Evolutionary conservation across 2,113 vertebrate species (phyloP), one percentile per base, ranked within the genome.

Genomic region (Ailurus styani): DNA sequence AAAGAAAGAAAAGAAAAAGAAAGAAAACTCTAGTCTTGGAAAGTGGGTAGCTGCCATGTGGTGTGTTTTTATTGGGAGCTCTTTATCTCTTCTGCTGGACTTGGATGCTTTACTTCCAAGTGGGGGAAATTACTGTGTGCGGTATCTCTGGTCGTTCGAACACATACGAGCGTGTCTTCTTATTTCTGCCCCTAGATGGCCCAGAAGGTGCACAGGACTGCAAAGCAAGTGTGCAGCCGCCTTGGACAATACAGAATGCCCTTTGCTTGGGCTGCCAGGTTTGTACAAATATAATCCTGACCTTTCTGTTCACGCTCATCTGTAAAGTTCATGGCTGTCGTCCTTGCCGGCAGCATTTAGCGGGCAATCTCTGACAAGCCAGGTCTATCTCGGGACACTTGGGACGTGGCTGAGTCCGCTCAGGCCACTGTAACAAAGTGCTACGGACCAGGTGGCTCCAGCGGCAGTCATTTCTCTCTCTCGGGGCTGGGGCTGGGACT

Each of bases 221-320:
- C 99, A 88, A 99, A 99, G 98, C 99, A 99, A 99, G 99, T 99
- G 21, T 99, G 99, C 97, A 99, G 99, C 86, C 99, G 99, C 55
- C 98, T 99, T 93, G 99, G 99, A 88, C 99, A 99, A 95, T 99
- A 99, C 99, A 98, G 99, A 98, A 99, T 99, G 99, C 99, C 99
- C 4, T 99, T 99, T 1, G 99, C 99, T 95, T 99, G 99, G 99
- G 99, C 99, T 60, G 99, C 99, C 98, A 99, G 99, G 99, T 99
- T 98, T 98, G 99, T 98, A 52, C 40, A 95, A 45, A 72, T 60
- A 25, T 55, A 97, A 78, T 85, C 45, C 10, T 50, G 73, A 85
- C 40, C 57, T 42, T 82, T 94, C 54, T 85, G 0, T 72, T 94
- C 91, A 45, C 1, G 0, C 87, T 66, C 37, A 27, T 66, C 6